Conservation (phyloP, 2,888 invertebrate genomes). For the Thecocarcelia acutangulata region DNA sequence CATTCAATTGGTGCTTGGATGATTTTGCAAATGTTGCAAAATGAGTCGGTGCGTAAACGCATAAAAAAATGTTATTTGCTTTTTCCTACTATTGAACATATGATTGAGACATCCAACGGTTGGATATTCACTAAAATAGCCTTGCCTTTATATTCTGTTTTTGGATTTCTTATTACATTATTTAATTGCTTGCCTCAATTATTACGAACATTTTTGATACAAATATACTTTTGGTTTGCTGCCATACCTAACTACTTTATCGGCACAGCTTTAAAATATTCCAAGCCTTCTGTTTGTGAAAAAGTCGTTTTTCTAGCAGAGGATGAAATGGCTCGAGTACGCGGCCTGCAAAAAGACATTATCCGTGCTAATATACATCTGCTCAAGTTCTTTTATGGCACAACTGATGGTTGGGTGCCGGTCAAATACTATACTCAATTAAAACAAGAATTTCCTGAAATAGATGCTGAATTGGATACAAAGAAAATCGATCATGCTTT, state of each 20-base stretch:
- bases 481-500: conserved; percentile 89
- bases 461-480: conserved; percentile 84
- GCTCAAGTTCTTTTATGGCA: conserved; percentile 90
- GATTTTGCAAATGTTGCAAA: conserved; percentile 87
- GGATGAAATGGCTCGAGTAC: conserved; percentile 91
- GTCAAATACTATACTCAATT: conserved; percentile 86
- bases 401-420: conserved; percentile 92
- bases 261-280: conserved; percentile 83
- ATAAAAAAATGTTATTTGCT: conserved; percentile 87
- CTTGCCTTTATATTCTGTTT: conserved; percentile 82
- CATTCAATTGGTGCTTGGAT: conserved; percentile 96
- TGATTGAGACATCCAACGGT: conserved; percentile 90
- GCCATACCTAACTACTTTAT: conserved; percentile 83
- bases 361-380: conserved; percentile 84
- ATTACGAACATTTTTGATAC: conserved; percentile 83
- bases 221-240: conserved; percentile 83
- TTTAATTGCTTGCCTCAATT: conserved; percentile 83
- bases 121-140: conserved; percentile 85
- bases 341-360: conserved; percentile 85
- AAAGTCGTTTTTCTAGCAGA: conserved; percentile 87
- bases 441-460: conserved; percentile 83
- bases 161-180: conserved; percentile 82
- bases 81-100: conserved; percentile 93
- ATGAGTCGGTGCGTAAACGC: conserved; percentile 82
- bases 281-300: conserved; percentile 84